phyloP scores from a whole-genome alignment of 2,888 invertebrate genomes.

The Neelides folsomi region DNA sequence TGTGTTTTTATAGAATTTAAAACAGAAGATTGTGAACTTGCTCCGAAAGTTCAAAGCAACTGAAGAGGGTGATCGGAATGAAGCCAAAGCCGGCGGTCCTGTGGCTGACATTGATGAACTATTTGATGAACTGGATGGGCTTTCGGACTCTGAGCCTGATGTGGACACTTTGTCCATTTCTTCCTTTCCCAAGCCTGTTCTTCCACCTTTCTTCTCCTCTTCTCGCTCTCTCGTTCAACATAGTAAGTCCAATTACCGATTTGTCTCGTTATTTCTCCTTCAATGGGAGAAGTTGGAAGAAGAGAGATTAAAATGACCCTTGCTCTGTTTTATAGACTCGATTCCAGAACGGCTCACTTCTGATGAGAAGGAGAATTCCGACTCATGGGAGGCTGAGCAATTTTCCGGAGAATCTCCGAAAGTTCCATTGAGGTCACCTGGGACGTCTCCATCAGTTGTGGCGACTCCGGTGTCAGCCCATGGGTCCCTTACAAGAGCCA shows the following conservation, averaged over 20 bases:
- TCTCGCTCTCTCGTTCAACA: conserved; percentile 58
- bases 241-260: conserved; percentile 8
- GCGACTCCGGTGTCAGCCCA: conserved; percentile 4
- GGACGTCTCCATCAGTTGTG: conserved; percentile 12
- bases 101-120: conserved; percentile 70
- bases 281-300: no score
- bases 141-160: conserved; percentile 84
- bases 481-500: conserved; percentile 7
- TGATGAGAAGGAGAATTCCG: conserved; percentile 31
- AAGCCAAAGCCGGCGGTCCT: conserved; percentile 26
- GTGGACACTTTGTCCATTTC: conserved; percentile 91
- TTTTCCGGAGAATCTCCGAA: conserved; percentile 30
- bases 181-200: conserved; percentile 90
- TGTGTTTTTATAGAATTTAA: conserved; percentile 67
- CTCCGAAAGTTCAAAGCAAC: conserved; percentile 84
- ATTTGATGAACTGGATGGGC: conserved; percentile 87
- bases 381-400: conserved; percentile 32
- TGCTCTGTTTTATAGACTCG: no score
- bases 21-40: conserved; percentile 90
- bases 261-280: no score
- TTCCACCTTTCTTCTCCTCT: conserved; percentile 89
- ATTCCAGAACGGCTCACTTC: conserved; percentile 29
- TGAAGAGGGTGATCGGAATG: conserved; percentile 53
- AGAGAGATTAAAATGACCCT: no score
- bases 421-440: conserved; percentile 23